Conservation (phyloP, 2,113 vertebrate species). For the Jacana jacana region DNA sequence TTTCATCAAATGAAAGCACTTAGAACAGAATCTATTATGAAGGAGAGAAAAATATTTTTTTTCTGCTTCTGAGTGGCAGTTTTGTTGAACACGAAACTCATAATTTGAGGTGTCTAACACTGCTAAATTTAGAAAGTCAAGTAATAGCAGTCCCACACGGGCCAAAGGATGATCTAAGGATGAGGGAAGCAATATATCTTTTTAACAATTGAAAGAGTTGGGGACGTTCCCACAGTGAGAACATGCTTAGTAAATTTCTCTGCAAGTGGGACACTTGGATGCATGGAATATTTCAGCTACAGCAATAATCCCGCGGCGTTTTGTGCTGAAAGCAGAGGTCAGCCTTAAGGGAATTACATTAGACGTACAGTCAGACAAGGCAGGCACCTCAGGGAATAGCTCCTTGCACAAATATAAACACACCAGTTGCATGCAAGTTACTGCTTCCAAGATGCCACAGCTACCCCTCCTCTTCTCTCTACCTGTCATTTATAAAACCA, state of each 20-base stretch:
- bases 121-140: slow-evolving; percentile 63
- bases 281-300: slow-evolving; percentile 35
- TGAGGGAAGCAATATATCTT: slow-evolving; percentile 57
- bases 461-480: not conserved
- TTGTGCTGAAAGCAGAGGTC: slow-evolving; percentile 22
- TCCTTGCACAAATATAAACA: slow-evolving; percentile 12
- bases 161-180: slow-evolving; percentile 67
- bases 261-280: not conserved
- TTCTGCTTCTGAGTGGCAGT: not conserved
- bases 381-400: not conserved
- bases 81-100: not conserved
- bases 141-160: slow-evolving; percentile 2
- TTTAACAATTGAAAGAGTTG: slow-evolving; percentile 55
- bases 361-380: slow-evolving; percentile 45
- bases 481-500: not conserved
- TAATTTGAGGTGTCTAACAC: not conserved
- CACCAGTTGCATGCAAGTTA: not conserved
- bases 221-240: slow-evolving; percentile 18
- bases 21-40: slow-evolving; percentile 5
- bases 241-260: slow-evolving; percentile 24
- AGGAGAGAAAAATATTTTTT: not conserved
- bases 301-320: not conserved
- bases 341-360: slow-evolving; percentile 26
- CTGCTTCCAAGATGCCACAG: not conserved
- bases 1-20: slow-evolving; percentile 17